Evolutionary conservation across 2,888 invertebrate genomes (phyloP), one percentile per base, ranked within the genome.

Genomic region (Drosophila phalerata): DNA sequence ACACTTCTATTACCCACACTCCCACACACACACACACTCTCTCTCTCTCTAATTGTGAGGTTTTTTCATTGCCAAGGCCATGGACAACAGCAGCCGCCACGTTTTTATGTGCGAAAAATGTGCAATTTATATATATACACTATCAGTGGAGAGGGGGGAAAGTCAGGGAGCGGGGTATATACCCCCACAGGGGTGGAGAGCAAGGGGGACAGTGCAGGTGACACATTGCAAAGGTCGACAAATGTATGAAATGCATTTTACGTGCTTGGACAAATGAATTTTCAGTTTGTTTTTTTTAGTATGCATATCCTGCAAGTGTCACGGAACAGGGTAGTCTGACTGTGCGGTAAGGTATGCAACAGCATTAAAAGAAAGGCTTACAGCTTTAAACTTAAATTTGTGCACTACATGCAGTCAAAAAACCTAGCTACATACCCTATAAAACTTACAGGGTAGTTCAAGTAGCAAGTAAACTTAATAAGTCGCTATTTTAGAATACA

Each of bases 21-120:
- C 17, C 4, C 32, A 2, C 40, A 40, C 37, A 48, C 72, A 52
- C 67, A 55, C 56, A 37, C 43, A 53, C 15, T 17, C 30, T 30
- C 13, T 37, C 30, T 37, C 43, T 42, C 17, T 32, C 42, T 42
- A 62, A 53, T 32, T 30, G 52, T 60, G n/a, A 11, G 42, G 65
- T 22, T 32, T 72, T 72, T 85, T 84, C 84, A 84, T 75, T 88
- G 88, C 72, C 88, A 84, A 84, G 84, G 84, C 83, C 88, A 73
- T 80, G 77, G 66, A 49, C 68, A 66, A 40, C 65, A 66, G 43
- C 56, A 47, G 49, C 47, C 43, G 37, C 13, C 34, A 47, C 32
- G 6, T 30, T 37, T 47, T 45, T 60, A 60, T 60, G 62, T 60
- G 62, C 43, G 58, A 65, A 70, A 64, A 65, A 40, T 37, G 3